A percentile compares a stretch with the other conserved stretches of the same genome.
Evolutionary conservation across 1,140 invertebrate genomes (phyloP).

Genomic region (Drosophila elegans): DNA sequence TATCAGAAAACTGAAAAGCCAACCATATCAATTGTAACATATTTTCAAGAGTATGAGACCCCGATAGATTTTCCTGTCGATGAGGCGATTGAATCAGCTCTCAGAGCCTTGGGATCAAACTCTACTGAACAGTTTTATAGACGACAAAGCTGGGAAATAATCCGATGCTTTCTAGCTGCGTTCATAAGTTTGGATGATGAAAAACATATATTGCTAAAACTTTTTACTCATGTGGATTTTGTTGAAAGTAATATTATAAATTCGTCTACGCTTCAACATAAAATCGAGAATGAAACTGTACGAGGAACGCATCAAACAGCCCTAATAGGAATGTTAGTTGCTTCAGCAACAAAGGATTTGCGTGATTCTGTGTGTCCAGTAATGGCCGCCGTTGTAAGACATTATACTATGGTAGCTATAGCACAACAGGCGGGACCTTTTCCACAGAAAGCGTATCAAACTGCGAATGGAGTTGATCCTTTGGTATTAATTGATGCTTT

Average conservation of each 20-base stretch:
- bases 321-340: slow-evolving; percentile 95
- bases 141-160: slow-evolving; percentile 96
- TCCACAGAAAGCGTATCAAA: slow-evolving; percentile 86
- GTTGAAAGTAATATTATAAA: slow-evolving; percentile 88
- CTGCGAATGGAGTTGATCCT: slow-evolving; percentile 93
- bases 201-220: slow-evolving; percentile 89
- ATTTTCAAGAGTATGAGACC: slow-evolving; percentile 94
- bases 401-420: slow-evolving; percentile 97
- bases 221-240: slow-evolving; percentile 94
- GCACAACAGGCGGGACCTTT: slow-evolving; percentile 96
- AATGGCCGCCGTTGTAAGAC: slow-evolving; percentile 94
- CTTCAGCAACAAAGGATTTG: slow-evolving; percentile 96
- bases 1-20: slow-evolving; percentile 92
- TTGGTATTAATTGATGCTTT: slow-evolving; percentile 97
- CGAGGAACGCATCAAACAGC: slow-evolving; percentile 95
- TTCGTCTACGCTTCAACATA: slow-evolving; percentile 91
- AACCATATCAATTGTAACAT: slow-evolving; percentile 92
- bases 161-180: slow-evolving; percentile 93
- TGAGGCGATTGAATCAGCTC: slow-evolving; percentile 95
- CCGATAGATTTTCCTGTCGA: slow-evolving; percentile 95
- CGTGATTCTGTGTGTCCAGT: slow-evolving; percentile 92
- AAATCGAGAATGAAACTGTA: slow-evolving; percentile 91
- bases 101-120: slow-evolving; percentile 93
- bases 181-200: slow-evolving; percentile 94
- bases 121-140: slow-evolving; percentile 94